Base-by-base conservation (phyloP, 2,888 invertebrate species). In the Muschampia plurimacula region DNA sequence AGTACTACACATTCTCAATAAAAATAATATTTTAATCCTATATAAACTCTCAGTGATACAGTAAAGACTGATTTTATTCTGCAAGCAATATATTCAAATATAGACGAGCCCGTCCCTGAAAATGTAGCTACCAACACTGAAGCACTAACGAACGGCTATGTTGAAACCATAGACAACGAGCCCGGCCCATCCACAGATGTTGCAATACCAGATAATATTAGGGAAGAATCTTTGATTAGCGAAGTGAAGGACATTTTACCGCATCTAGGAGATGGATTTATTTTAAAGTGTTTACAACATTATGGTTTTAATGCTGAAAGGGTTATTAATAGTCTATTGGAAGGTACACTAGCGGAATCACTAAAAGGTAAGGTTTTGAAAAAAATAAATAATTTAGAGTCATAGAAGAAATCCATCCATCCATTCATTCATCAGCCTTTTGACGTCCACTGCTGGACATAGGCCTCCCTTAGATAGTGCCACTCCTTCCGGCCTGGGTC, bases 301-400 rank as follows among this genome's bases (percentile, higher is more conserved):
- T 98, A 97, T 82, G 96, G 97, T 28, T 97, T 96, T 86, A 95
- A 97, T 79, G 94, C 96, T 0, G 97, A 97, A 78, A 95, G 96
- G 78, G 98, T 98, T 3, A 97, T 99, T 74, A 96, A 98, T 84
- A 97, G 97, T 64, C 93, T 99, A 74, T 89, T 99, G 66, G 98
- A 98, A 88, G 96, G 96, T 78, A 96, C 95, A 78, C 82, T 95
- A 70, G 92, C 86, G 7, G 84, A 86, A 39, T 76, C 85, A n/a
- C 82, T 94, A 69, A 86, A 82, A 86, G 87, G 93, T 93, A 77
- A 15, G 90, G 8, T 49, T 52, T 52, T 52, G n/a, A n/a, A 49
- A 4, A 49, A 49, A 52, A 22, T 0, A 0, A 22, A 22, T 22
- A 22, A 22, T 22, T 22, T 22, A 22, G 22, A 22, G 22, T 22